phyloP scores from a whole-genome alignment of 2,113 vertebrate species.

The Nothoprocta perdicaria region DNA sequence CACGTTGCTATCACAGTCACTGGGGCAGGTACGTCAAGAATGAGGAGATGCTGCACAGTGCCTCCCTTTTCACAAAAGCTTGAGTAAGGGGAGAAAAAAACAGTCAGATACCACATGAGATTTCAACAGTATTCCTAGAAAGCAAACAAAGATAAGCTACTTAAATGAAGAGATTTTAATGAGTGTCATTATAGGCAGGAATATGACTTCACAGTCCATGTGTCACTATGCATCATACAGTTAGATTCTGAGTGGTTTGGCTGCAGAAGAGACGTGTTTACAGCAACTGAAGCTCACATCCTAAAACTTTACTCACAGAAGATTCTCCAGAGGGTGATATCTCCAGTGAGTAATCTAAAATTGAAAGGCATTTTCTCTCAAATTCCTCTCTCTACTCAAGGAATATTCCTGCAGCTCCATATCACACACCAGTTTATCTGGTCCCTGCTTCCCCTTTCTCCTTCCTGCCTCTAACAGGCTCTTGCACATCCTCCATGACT shows the following conservation, averaged over 20 bases:
- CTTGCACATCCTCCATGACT: slow-evolving; percentile 3
- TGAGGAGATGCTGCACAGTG: neutral
- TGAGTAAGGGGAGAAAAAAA: neutral
- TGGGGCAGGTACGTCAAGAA: neutral
- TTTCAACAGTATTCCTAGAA: neutral
- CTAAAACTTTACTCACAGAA: neutral
- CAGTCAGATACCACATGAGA: neutral
- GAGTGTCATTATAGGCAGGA: neutral
- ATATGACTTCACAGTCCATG: neutral
- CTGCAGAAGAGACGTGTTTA: neutral
- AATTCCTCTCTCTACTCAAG: neutral
- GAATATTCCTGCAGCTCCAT: neutral
- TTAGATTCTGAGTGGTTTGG: neutral
- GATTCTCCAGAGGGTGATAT: neutral
- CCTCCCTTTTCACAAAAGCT: neutral
- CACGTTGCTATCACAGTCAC: neutral
- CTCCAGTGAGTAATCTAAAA: neutral
- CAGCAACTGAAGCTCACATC: neutral
- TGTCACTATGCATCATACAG: neutral
- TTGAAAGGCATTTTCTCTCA: neutral
- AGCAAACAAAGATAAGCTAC: slow-evolving; percentile 13
- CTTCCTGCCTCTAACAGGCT: neutral
- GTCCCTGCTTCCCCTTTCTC: neutral
- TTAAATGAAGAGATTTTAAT: neutral
- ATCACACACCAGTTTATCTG: neutral